Evolutionary conservation across 2,113 vertebrate species (phyloP).

Genomic region (Pseudopodoces humilis): DNA sequence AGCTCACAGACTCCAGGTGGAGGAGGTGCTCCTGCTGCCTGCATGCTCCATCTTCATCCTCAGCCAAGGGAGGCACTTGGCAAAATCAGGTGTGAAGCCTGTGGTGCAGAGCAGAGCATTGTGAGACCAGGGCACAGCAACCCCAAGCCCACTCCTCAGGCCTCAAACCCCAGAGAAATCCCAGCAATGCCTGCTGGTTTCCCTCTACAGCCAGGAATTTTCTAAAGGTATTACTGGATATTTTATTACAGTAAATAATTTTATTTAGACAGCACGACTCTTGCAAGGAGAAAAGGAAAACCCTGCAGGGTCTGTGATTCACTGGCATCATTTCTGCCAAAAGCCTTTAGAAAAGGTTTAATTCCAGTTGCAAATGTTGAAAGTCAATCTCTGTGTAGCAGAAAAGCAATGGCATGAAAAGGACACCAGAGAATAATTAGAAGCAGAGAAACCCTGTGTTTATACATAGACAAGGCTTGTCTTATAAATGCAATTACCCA

Average conservation of each 20-base stretch:
- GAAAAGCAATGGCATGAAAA: background rate
- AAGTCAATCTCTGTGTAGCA: background rate
- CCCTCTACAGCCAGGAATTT: background rate
- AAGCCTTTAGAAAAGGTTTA: background rate
- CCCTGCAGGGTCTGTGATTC: background rate
- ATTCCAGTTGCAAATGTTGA: background rate
- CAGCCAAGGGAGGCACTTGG: background rate
- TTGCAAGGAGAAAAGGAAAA: background rate
- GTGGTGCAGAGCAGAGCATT: background rate
- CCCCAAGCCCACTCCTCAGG: background rate
- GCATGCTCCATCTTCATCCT: background rate
- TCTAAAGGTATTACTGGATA: background rate
- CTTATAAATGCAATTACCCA: constrained; percentile 50
- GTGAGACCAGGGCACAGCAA: background rate
- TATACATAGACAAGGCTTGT: constrained; percentile 54
- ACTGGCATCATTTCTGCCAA: background rate
- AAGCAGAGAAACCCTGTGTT: constrained; percentile 42
- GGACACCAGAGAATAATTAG: constrained; percentile 49
- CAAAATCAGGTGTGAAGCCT: background rate
- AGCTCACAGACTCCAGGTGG: background rate
- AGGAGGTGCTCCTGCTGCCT: background rate
- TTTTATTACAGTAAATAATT: background rate
- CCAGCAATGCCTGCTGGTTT: background rate
- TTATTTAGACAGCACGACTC: background rate
- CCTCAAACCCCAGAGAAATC: background rate